These are phyloP conservation scores for Octonoba sinensis DNA, from an alignment of 2,888 invertebrate species.

Conservation along the genomic window DNA sequence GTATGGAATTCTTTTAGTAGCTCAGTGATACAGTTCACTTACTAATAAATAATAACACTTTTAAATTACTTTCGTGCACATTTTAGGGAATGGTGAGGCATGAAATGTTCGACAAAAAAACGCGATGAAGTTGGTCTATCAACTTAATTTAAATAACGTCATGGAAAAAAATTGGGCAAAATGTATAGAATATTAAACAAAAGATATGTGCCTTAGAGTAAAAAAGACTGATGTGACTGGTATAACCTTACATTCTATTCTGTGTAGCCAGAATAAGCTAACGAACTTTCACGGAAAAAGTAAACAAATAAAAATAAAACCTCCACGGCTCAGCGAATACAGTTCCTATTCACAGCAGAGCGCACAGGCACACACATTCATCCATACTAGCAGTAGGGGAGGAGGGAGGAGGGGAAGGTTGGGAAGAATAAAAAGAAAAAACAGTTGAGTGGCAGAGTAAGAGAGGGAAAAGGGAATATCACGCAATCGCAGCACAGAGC, in stretches of 20 bases:
- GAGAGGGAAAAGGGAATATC: constrained; percentile 21
- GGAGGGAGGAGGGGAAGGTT: constrained; percentile 19
- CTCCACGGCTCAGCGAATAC: constrained; percentile 59
- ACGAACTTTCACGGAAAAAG: constrained; percentile 63
- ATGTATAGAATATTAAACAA: not conserved
- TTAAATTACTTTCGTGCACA: too few species aligned
- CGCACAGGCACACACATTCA: constrained; percentile 54
- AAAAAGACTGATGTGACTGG: constrained; percentile 29
- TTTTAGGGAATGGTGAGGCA: too few species aligned
- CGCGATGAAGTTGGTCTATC: not conserved
- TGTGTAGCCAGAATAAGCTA: constrained; percentile 56
- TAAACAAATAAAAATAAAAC: constrained; percentile 42
- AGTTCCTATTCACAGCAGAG: constrained; percentile 62
- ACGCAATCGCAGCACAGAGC: constrained; percentile 58
- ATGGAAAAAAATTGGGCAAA: constrained; percentile 1
- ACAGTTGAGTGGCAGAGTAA: constrained; percentile 39
- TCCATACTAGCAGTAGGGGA: constrained; percentile 39
- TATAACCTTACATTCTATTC: constrained; percentile 60
- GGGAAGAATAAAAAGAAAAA: constrained; percentile 31
- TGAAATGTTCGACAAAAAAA: not conserved
- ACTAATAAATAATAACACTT: too few species aligned
- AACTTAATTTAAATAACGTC: not conserved
- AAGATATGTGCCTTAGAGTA: not conserved
- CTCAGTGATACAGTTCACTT: too few species aligned
- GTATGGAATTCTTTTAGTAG: too few species aligned